These are phyloP conservation scores for Cyclophora punctaria DNA, from an alignment of 2,888 invertebrate genomes.

Conservation along the genomic window DNA sequence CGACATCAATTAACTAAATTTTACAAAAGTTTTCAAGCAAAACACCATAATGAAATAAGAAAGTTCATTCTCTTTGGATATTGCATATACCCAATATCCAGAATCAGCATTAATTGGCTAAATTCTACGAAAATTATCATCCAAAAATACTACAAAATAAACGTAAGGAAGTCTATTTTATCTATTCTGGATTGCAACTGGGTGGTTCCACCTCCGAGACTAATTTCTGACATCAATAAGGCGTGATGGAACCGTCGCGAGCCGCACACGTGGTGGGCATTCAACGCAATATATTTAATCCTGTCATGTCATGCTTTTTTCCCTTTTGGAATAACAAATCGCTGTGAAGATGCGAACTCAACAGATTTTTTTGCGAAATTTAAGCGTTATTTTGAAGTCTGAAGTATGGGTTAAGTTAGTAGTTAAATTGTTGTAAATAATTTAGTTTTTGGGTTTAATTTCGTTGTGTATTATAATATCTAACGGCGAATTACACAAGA, in stretches of 20 bases:
- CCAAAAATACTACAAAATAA: neutral
- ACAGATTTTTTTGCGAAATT: neutral
- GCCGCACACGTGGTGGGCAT: conserved; percentile 51
- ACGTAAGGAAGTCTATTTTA: conserved; percentile 3
- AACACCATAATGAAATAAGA: too few relatives aligned
- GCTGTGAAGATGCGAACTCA: conserved; percentile 6
- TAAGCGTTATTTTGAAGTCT: conserved; percentile 2
- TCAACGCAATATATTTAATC: conserved; percentile 31
- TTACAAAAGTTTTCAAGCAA: too few relatives aligned
- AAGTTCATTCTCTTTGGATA: too few relatives aligned
- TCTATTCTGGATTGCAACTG: conserved; percentile 23
- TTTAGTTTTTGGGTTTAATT: too few relatives aligned
- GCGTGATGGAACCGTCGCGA: conserved; percentile 49
- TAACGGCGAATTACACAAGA: too few relatives aligned
- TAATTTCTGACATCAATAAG: conserved; percentile 64
- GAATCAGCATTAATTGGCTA: too few relatives aligned
- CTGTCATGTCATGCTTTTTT: conserved; percentile 30
- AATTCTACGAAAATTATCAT: too few relatives aligned
- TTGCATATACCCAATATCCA: too few relatives aligned
- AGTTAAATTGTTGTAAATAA: too few relatives aligned
- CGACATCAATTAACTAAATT: too few relatives aligned
- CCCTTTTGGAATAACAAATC: conserved; percentile 11
- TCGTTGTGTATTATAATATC: too few relatives aligned
- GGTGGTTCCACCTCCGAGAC: conserved; percentile 37
- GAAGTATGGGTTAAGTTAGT: too few relatives aligned